Conservation (phyloP, 2,888 invertebrate species). For the Blera fallax region DNA sequence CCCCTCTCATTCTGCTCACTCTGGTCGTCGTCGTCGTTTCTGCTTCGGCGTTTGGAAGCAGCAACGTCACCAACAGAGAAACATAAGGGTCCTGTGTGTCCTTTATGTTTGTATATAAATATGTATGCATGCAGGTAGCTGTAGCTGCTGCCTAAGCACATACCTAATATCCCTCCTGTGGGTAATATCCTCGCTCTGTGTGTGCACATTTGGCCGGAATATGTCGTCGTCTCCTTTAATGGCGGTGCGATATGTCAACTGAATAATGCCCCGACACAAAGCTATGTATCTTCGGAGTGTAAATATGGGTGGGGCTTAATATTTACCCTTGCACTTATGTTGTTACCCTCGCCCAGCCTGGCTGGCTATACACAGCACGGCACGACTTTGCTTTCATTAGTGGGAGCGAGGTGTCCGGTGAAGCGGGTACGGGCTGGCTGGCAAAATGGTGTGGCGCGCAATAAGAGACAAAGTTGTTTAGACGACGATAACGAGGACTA, state of each 20-base stretch:
- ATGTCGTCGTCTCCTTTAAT: slow-evolving; percentile 77
- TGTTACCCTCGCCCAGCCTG: slow-evolving; percentile 67
- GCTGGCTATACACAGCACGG: slow-evolving; percentile 28
- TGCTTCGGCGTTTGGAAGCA: slow-evolving; percentile 64
- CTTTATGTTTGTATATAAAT: slow-evolving; percentile 33
- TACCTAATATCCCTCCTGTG: slow-evolving; percentile 67
- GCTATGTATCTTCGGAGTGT: slow-evolving; percentile 72
- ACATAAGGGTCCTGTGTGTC: slow-evolving; percentile 57
- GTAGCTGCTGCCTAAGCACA: slow-evolving; percentile 62
- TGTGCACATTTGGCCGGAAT: slow-evolving; percentile 71
- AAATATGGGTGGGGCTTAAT: slow-evolving; percentile 73
- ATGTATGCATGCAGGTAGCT: slow-evolving; percentile 49
- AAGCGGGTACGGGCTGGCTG: not conserved
- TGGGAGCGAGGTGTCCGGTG: slow-evolving; percentile 38
- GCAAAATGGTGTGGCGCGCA: slow-evolving; percentile 62
- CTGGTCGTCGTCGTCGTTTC: slow-evolving; percentile 4
- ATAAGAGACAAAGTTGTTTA: slow-evolving; percentile 71
- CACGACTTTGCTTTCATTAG: slow-evolving; percentile 26
- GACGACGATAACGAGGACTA: slow-evolving; percentile 68
- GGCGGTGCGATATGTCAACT: slow-evolving; percentile 73
- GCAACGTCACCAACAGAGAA: slow-evolving; percentile 40
- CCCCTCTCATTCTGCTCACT: not conserved
- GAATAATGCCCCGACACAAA: slow-evolving; percentile 72
- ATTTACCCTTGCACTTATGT: slow-evolving; percentile 73
- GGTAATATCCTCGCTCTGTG: slow-evolving; percentile 53